phyloP scores from a whole-genome alignment of 2,888 invertebrate genomes.

The Mayetiola destructor region DNA sequence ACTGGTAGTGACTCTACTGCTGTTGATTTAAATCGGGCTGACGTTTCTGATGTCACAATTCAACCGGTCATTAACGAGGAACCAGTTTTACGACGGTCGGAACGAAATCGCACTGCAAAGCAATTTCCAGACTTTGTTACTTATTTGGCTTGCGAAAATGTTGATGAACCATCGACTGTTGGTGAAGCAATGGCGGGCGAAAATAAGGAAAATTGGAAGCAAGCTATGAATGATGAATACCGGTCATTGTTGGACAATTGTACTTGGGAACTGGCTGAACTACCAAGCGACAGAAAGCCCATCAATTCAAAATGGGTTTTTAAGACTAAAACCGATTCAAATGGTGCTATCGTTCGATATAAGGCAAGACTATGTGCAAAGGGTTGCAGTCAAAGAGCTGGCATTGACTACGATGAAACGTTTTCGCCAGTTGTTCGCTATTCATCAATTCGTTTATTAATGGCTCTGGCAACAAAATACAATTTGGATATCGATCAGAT shows the following conservation, averaged over 20 bases:
- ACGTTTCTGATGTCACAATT: neutral
- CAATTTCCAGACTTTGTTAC: neutral
- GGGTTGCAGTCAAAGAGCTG: slow-evolving; percentile 16
- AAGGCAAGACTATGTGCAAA: slow-evolving; percentile 17
- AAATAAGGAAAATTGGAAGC: neutral
- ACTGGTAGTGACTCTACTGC: too few relatives aligned
- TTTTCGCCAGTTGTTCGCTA: slow-evolving; percentile 14
- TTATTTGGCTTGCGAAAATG: neutral
- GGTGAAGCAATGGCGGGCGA: neutral
- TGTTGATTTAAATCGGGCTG: neutral
- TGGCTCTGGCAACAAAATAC: slow-evolving; percentile 14
- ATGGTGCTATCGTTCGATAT: slow-evolving; percentile 15
- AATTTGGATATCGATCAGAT: slow-evolving; percentile 14
- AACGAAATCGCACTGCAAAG: neutral
- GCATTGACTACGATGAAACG: slow-evolving; percentile 13
- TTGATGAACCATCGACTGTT: neutral
- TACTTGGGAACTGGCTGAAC: slow-evolving; percentile 1
- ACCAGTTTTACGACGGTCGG: neutral
- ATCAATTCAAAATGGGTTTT: slow-evolving; percentile 17
- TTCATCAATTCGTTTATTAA: slow-evolving; percentile 13
- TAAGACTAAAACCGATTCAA: slow-evolving; percentile 15
- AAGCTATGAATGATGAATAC: slow-evolving; percentile 12
- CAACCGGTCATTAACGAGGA: neutral
- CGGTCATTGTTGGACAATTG: neutral
- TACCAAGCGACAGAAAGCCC: slow-evolving; percentile 4